Base-by-base conservation (phyloP, 2,113 vertebrate species). In the Poecilia latipinna region DNA sequence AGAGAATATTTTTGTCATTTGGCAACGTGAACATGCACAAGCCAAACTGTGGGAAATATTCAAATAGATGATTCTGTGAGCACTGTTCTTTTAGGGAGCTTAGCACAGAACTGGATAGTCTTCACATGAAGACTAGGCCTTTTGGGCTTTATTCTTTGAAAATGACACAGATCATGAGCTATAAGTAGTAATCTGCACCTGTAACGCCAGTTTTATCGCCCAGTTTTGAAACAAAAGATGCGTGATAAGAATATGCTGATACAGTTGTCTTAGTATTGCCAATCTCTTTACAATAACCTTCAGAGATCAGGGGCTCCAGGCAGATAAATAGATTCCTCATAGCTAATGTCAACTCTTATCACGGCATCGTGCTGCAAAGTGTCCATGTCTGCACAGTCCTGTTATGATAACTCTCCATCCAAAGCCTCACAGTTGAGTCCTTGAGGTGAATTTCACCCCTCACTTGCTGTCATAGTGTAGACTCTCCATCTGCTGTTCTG, bases 401-500 rank as follows among this genome's bases (percentile, higher is more conserved):
- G 73, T 84, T 85, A 88, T 82, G 71, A 24, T 64, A 82, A 75
- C 29, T 83, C 73, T 78, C 61, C 28, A 65, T 75, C 64, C 70
- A 35, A 72, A 68, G 65, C 74, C 78, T 65, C 7, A 72, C 26
- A 69, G 74, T 82, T 87, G 77, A 73, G 64, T 90, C 84, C 84
- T 85, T 82, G 74, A 87, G 79, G 79, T 86, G 80, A 90, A 91
- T 89, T 85, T 89, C 79, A 88, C 70, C 70, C 86, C 92, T 75
- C 77, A 82, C 88, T 90, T 91, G 68, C 77, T 67, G 78, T 77
- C 75, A 64, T 62, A 39, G 42, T 78, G 42, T 65, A 22, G 35
- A 13, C 61, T 79, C 82, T 83, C 66, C 72, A 68, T 79, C 64
- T 77, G 65, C 77, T 60, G n/a, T 31, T 67, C 65, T 78, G 74